Conservation (phyloP, 2,113 vertebrate genomes). For the Aplodontia rufa region DNA sequence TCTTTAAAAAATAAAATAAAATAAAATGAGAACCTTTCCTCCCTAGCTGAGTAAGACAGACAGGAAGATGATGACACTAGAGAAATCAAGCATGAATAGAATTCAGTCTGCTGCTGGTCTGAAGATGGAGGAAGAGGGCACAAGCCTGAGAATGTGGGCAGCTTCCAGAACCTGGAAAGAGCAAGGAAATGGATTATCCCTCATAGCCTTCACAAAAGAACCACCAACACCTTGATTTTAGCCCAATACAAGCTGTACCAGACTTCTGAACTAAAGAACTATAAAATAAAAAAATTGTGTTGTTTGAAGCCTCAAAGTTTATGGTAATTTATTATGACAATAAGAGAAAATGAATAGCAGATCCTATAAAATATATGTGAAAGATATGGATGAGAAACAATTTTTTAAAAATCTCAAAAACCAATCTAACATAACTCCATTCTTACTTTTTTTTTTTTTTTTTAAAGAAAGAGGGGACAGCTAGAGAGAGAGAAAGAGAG, state of each 20-base stretch:
- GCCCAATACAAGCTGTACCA: neutral
- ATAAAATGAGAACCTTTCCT: neutral
- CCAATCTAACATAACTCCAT: constrained; percentile 40
- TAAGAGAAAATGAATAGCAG: constrained; percentile 31
- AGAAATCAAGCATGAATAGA: neutral
- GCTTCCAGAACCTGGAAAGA: neutral
- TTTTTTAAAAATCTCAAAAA: constrained; percentile 2
- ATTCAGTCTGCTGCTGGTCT: neutral
- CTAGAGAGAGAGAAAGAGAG: too few relatives aligned
- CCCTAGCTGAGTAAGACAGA: neutral
- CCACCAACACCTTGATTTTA: neutral
- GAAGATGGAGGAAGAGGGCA: neutral
- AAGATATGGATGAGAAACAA: neutral
- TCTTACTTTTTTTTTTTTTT: constrained; percentile 20
- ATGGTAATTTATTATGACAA: neutral
- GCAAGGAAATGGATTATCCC: neutral
- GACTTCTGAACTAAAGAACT: neutral
- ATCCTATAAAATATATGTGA: constrained; percentile 13
- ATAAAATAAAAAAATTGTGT: neutral
- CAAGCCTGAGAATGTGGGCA: neutral
- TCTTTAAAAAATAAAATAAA: too few relatives aligned
- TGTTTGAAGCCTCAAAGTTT: constrained; percentile 29
- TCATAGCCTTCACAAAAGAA: neutral
- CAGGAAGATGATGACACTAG: neutral
- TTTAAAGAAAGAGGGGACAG: too few relatives aligned